Evolutionary conservation across 2,888 invertebrate genomes (phyloP), one percentile per base, ranked within the genome.

Genomic region (Lampropteryx suffumata): DNA sequence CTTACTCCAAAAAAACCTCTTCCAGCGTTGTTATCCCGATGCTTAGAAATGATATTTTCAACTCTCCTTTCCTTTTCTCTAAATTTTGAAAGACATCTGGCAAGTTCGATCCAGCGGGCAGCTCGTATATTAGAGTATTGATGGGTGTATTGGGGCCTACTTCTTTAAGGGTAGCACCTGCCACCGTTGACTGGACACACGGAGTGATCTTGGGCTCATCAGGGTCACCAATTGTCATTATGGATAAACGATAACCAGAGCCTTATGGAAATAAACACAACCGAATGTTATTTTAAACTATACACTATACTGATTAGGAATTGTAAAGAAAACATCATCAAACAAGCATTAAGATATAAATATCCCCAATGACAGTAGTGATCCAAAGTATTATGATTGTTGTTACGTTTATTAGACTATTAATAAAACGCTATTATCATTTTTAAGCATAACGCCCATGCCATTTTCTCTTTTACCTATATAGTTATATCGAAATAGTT

Each of bases 1-100:
- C 53, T 41, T 28, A 53, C 53, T 48, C 40, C 13, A 53, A 27
- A 13, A 53, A 53, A 3, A 53, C 53, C 30, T 40, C 54, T 14
- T 49, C 50, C 1, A 53, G 24, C 12, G 53, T 53, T 6, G 53
- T 44, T 11, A 44, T 41, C 12, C 44, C 44, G 1, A 53, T 40
- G 1, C 53, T 40, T 9, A 48, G 27, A 2, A 13, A 11, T 10
- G 36, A 27, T 4, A 53, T 48, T 13, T 41, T 13, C 1, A 53
- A 24, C n/a, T 53, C 39, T 1, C 8, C 13, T 13, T 52, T 43
- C 6, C 17, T 43, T 2, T 27, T 48, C 14, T 52, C 52, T 9
- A 52, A 26, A 13, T 21, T 42, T 10, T 48, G 29, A 30, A 48
- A 52, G 1, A 48, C 13, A 0, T 17, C 9, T 9, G 40, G 47